Conservation (phyloP, 1,140 invertebrate genomes). For the Leptinotarsa undecemlineata region DNA sequence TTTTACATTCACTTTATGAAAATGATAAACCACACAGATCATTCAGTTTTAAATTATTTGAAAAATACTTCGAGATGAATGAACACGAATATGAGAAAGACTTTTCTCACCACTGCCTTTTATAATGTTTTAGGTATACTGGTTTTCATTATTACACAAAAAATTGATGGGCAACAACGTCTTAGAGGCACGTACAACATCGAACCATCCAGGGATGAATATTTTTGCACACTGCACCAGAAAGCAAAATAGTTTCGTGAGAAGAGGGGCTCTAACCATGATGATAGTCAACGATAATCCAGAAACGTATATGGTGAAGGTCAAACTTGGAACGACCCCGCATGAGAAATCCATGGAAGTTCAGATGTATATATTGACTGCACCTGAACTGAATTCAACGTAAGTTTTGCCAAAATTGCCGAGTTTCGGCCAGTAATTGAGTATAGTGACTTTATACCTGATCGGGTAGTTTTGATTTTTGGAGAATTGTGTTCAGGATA, state of each 20-base stretch:
- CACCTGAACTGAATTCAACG: slow-evolving; percentile 37
- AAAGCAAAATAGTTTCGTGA: slow-evolving; percentile 46
- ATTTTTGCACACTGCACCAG: slow-evolving; percentile 49
- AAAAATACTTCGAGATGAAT: no score
- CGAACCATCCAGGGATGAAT: slow-evolving; percentile 11
- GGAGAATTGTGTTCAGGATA: no score
- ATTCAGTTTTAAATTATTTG: no score
- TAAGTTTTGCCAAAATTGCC: slow-evolving; percentile 29
- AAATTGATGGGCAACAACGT: slow-evolving; percentile 50
- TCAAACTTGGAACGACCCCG: slow-evolving; percentile 37
- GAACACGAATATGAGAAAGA: no score
- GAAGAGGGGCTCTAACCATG: slow-evolving; percentile 48
- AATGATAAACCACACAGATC: no score
- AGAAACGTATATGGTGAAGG: slow-evolving; percentile 27
- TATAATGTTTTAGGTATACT: slow-evolving; percentile 45
- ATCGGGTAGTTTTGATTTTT: no score
- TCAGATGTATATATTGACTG: slow-evolving; percentile 47
- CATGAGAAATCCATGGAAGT: slow-evolving; percentile 48
- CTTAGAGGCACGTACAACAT: slow-evolving; percentile 45
- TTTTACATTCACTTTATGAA: no score
- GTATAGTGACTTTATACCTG: no score
- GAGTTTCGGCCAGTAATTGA: no score
- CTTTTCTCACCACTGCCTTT: background rate
- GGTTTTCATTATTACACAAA: slow-evolving; percentile 50
- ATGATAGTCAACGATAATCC: slow-evolving; percentile 46